A percentile compares a stretch with the other conserved stretches of the same genome.
Evolutionary conservation across 2,797 vertebrate species (phyloP).

Genomic region (Heliangelus exortis): DNA sequence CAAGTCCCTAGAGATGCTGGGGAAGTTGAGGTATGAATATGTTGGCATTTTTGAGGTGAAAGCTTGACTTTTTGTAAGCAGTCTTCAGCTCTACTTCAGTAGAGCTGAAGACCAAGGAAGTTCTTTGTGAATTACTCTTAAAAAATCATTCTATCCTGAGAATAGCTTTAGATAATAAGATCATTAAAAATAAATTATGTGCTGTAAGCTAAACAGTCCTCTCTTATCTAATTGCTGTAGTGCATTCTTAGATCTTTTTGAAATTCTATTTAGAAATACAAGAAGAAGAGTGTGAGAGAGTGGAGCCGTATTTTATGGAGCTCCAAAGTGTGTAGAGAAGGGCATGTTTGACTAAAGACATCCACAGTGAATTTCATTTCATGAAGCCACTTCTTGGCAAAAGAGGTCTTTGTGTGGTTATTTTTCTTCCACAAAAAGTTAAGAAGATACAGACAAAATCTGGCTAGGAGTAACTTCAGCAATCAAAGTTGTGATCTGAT

Average conservation of each 20-base stretch:
- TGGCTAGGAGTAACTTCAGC: neutral
- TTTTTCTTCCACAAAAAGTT: neutral
- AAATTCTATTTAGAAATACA: neutral
- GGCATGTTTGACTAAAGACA: neutral
- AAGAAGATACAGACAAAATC: neutral
- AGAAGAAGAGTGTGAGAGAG: neutral
- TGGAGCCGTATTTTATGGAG: neutral
- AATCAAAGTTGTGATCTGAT: conserved; percentile 14
- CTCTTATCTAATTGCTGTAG: neutral
- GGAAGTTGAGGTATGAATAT: neutral
- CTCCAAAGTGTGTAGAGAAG: neutral
- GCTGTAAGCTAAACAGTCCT: neutral
- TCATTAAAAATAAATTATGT: neutral
- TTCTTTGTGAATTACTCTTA: neutral
- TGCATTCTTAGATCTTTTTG: neutral
- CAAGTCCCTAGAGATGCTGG: neutral
- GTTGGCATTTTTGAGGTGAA: neutral
- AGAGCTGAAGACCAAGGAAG: neutral
- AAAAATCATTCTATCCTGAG: neutral
- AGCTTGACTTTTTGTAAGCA: neutral
- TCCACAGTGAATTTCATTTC: neutral
- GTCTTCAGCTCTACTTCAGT: neutral
- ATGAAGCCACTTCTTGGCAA: neutral
- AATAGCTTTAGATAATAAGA: neutral
- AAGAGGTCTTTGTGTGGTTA: neutral